Base-by-base conservation (phyloP, 1,140 invertebrate species). In the Saxidomus purpurata region DNA sequence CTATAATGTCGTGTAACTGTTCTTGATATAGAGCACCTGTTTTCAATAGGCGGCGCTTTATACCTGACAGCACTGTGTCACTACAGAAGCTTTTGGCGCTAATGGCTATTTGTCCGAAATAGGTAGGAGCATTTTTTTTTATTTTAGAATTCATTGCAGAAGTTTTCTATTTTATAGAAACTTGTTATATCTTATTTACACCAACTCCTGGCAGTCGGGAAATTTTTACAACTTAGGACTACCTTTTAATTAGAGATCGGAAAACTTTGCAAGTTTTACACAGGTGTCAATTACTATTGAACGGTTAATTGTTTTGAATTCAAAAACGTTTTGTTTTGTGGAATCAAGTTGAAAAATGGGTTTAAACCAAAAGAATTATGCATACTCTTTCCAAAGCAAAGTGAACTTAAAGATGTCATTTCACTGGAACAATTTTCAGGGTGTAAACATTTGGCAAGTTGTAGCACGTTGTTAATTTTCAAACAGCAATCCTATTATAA, bases 41-140 rank as follows among this genome's bases (percentile, higher is more conserved):
- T 88, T 25, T 49, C n/a, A 55, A 88, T 77, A 88, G 86, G 34
- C 67, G 86, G 76, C 86, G 86, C 86, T 88, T n/a, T 84, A 71
- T 67, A 81, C 86, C 63, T 88, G 86, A 81, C 86, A 88, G 86
- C 86, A 67, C 59, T 69, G 76, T 55, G 86, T 88, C 86, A 88
- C 86, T 88, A 88, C 86, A 88, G 86, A 88, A 88, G 86, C 86
- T 81, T 88, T 88, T 88, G 86, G 86, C 86, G 86, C 83, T 85
- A 79, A 88, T 81, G 61, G 76, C 34, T 36, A 74, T 38, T 86
- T 61, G 79, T 47, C 63, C 69, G 49, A 8, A 36, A 71, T 59
- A 52, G 86, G 86, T 88, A 88, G 34, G 85, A 79, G 74, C 43
- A 11, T 36, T 47, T 88, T 43, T 43, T 8, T 43, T 43, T 4